Base-by-base conservation (phyloP, 2,113 vertebrate genomes). In the Festucalex cinctus region DNA sequence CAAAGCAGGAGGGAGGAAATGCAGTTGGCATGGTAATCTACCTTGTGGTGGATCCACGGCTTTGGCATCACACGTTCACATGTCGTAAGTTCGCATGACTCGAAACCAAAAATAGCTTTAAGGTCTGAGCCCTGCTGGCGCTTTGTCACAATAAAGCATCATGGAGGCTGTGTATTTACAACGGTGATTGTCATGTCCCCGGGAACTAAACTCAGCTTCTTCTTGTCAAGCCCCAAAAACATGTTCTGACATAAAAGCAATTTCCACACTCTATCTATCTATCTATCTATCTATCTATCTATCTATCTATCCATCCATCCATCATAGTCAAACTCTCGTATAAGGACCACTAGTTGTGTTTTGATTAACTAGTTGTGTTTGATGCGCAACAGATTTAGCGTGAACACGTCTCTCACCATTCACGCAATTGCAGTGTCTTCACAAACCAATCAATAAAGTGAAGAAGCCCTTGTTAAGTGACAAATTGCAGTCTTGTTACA, bases 1-100 rank as follows among this genome's bases (percentile, higher is more conserved):
- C 64, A 73, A 61, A 58, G 54, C 8, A 67, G 19, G 41, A 37
- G 28, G 26, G 32, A 19, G 48, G 32, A 28, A 71, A 49, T 54
- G 32, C 70, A 57, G 57, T 74, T 73, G 75, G 63, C 65, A 63
- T 64, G 69, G 22, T 73, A 63, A 69, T 73, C 39, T 60, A 56
- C 65, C 6, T 43, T 48, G 41, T 43, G 28, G 54, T 28, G 60
- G 53, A 66, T 69, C 32, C 69, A 57, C 59, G 20, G 24, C 67
- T 57, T 37, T 36, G 46, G 44, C 12, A 60, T 68, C 64, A 71
- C 68, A 66, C 3, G 1, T 62, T 44, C 61, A 37, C 58, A 60
- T 37, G 19, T 61, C 36, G 59, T 20, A 24, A 41, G 22, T 16
- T 62, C 60, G 26, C 39, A 43, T 24, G 60, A 43, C 59, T 62